Percentiles rank a stretch among this genome's conserved stretches.
Conservation (phyloP, 2,113 vertebrate species). For the Oplegnathus fasciatus region DNA sequence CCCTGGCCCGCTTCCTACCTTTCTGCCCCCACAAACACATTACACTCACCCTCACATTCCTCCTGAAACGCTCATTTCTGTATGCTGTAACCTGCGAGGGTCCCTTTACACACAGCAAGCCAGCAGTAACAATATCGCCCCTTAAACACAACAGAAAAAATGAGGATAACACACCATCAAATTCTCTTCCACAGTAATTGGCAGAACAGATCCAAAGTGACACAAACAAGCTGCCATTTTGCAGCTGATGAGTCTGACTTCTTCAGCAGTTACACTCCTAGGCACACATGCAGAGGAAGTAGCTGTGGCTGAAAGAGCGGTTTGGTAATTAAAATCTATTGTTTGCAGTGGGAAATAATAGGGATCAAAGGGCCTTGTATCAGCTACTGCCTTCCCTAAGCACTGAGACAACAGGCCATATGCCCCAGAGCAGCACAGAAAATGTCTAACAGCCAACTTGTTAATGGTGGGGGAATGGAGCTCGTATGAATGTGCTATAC, state of each 20-base stretch:
- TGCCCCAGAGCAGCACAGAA: slow-evolving; percentile 58
- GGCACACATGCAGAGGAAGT: slow-evolving; percentile 50
- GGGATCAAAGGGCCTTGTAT: slow-evolving; percentile 76
- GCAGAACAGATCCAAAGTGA: slow-evolving; percentile 53
- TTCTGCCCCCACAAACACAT: slow-evolving; percentile 39
- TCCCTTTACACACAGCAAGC: slow-evolving; percentile 32
- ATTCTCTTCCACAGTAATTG: slow-evolving; percentile 58
- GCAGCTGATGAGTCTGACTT: slow-evolving; percentile 63
- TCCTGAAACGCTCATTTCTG: slow-evolving; percentile 28
- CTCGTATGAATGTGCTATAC: slow-evolving; percentile 54
- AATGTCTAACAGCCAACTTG: slow-evolving; percentile 65
- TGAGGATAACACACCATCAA: slow-evolving; percentile 37
- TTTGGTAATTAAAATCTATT: slow-evolving; percentile 78
- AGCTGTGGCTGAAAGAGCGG: slow-evolving; percentile 50
- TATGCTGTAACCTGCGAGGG: slow-evolving; percentile 31
- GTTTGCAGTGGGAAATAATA: slow-evolving; percentile 74
- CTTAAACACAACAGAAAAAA: slow-evolving; percentile 32
- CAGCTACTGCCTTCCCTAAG: slow-evolving; percentile 63
- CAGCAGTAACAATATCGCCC: slow-evolving; percentile 11
- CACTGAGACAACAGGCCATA: slow-evolving; percentile 71
- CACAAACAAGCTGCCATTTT: slow-evolving; percentile 60
- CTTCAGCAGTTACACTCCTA: slow-evolving; percentile 46
- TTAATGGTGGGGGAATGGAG: slow-evolving; percentile 48
- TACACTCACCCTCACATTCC: not conserved
- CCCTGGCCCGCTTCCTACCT: slow-evolving; percentile 19